These are phyloP conservation scores for Subanguina moxae DNA, from an alignment of 1,140 invertebrate species.

Conservation along the genomic window DNA sequence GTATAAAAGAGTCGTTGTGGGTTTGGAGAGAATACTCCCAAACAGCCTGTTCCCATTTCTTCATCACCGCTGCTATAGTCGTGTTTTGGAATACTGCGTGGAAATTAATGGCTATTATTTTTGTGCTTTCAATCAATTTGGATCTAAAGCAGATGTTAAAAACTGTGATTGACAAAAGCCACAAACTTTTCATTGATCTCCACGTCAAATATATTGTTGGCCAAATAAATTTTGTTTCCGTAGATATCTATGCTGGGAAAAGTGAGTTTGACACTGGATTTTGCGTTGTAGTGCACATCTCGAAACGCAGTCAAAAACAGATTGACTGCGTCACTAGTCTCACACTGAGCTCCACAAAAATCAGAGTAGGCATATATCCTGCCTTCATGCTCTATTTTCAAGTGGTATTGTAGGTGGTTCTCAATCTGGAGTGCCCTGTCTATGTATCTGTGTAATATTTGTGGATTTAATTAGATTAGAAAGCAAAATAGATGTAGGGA, in stretches of 20 bases:
- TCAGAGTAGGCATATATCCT: constrained; percentile 51
- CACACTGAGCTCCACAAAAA: constrained; percentile 58
- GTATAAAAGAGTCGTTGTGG: constrained; percentile 45
- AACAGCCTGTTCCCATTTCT: constrained; percentile 57
- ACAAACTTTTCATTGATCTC: constrained; percentile 50
- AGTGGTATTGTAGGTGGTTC: constrained; percentile 54
- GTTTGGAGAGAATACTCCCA: constrained; percentile 48
- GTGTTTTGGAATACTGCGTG: constrained; percentile 54
- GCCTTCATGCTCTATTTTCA: constrained; percentile 53
- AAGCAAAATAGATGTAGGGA: background rate
- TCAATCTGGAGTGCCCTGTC: constrained; percentile 55
- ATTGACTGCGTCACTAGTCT: constrained; percentile 56
- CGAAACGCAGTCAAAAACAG: constrained; percentile 55
- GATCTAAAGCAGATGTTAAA: constrained; percentile 34
- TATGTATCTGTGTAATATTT: constrained; percentile 45
- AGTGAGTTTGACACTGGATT: constrained; percentile 54
- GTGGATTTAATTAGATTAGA: background rate
- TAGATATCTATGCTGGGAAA: constrained; percentile 57
- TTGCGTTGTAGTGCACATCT: constrained; percentile 51
- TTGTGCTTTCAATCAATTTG: constrained; percentile 47
- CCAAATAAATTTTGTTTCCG: constrained; percentile 54
- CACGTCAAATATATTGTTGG: constrained; percentile 57
- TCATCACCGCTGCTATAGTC: constrained; percentile 52
- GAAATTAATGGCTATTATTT: constrained; percentile 55
- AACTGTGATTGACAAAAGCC: background rate